Evolutionary conservation across 2,888 invertebrate species (phyloP), one percentile per base, ranked within the genome.

Genomic region (Sphinx pinastri): DNA sequence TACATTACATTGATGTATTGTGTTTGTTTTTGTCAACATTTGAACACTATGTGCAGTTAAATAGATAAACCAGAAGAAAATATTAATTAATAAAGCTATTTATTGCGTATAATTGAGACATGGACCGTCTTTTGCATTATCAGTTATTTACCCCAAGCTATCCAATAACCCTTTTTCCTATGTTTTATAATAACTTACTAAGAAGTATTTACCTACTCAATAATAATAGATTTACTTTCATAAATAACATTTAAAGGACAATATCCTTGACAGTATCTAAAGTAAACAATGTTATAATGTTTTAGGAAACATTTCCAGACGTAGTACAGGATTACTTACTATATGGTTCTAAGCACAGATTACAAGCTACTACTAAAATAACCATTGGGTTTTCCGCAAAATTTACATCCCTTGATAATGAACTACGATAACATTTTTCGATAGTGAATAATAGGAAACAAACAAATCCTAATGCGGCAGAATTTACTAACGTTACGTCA

Each of bases 141-240:
- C 91, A 76, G 79, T 84, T 84, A 81, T 87, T 89, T 86, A 87
- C 84, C 77, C 79, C 85, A 88, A 85, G 84, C 84, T 86, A 83
- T 77, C 81, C 81, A 80, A 81, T 79, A 89, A 88, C 91, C 91
- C 89, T 88, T 91, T 92, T 92, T 90, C 90, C 89, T 88, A 90
- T 77, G 81, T 74, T 76, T 76, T 63, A 63, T 63, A 75, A 74
- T 72, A 72, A 74, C 38, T 68, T 47, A 16, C 13, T 63, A 49
- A 16, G 47, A 38, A 7, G 58, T 13, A 54, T 16, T 5, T 16
- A 54, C 7, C 16, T 54, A 60, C 60, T 60, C 45, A 60, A 16
- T 60, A 60, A 57, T 25, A 57, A 60, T 45, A 47, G 14, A n/a
- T 60, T 45, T 16, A 60, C 16, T 47, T 16, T 47, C 4, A 60